Percentiles rank a stretch among this genome's conserved stretches.
Conservation (phyloP, 2,113 vertebrate genomes). For the Caranx melampygus region DNA sequence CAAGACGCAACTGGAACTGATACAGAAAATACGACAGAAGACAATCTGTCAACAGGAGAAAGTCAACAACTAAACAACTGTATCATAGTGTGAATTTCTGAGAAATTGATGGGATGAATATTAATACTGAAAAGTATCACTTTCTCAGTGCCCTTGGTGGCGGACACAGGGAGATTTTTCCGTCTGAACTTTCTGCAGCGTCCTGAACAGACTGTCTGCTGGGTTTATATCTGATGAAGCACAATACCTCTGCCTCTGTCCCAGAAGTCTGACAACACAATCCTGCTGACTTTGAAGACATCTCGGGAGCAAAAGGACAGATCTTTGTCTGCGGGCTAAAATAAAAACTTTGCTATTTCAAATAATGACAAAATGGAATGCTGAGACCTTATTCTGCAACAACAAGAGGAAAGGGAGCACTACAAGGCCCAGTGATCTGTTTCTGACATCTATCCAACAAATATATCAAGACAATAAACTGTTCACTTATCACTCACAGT, state of each 20-base stretch:
- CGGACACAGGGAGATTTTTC: slow-evolving; percentile 6
- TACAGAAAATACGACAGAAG: background rate
- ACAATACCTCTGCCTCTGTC: slow-evolving; percentile 43
- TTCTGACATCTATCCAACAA: background rate
- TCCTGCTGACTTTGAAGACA: slow-evolving; percentile 43
- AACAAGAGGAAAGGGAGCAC: no score
- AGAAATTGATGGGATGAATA: background rate
- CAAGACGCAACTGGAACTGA: background rate
- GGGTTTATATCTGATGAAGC: slow-evolving; percentile 58
- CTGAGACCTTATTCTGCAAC: background rate
- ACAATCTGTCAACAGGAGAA: background rate
- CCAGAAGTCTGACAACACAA: slow-evolving; percentile 43
- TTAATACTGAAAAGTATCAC: background rate
- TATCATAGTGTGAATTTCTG: background rate
- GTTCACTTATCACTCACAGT: no score
- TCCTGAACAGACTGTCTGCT: slow-evolving; percentile 36
- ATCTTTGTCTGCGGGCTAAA: slow-evolving; percentile 24
- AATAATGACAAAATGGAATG: slow-evolving; percentile 19
- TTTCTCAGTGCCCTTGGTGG: slow-evolving; percentile 23
- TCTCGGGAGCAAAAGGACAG: slow-evolving; percentile 26
- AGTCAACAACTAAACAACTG: background rate
- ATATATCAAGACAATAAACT: background rate
- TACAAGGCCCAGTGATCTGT: background rate
- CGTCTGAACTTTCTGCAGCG: slow-evolving; percentile 35
- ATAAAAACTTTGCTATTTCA: slow-evolving; percentile 16